Evolutionary conservation across 37 sponge, comb jelly and placozoan genomes (phyloP), one percentile per base, ranked within the genome.

Genomic region (Theonella swinhoei): DNA sequence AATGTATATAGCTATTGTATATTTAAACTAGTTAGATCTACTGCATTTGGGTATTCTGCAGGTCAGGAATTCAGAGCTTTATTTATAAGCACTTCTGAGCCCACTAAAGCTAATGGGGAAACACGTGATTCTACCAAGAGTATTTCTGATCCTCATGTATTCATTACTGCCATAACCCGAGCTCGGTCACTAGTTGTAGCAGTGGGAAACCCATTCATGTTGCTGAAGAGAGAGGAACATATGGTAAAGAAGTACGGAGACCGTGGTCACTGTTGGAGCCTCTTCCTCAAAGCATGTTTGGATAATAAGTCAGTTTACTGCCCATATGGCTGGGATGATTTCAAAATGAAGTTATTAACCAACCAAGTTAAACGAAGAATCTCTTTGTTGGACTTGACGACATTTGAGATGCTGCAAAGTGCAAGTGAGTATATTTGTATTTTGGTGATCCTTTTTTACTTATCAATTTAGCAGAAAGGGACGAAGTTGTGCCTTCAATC

Each of bases 111-210:
- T 2, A 68, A 79, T 42, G 75, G 66, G 1, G 38, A 19, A 7
- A 64, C 80, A 26, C n/a, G 64, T 23, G 72, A 87, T 42, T 75
- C 66, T 36, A 87, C 75, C 24, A 87, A 80, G 80, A 87, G 87
- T 37, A 61, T 87, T 19, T 79, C 74, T 64, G 87, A 87, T 59
- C 71, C 39, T 20, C 65, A 40, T 42, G 80, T 80, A 23, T 87
- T 87, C 80, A 87, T 78, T 64, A 87, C 87, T 33, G 87, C 76
- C 75, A 80, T 87, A 54, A 87, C 87, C 32, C 77, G 87, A 41
- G 87, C 87, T 68, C 80, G 79, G 75, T 87, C 87, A 8, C 68
- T 87, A 58, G 80, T 87, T 23, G 87, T 87, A 30, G 68, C 69
- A 34, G 80, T 87, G 36, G 87, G 87, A 19, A 87, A 87, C 70